These are phyloP conservation scores for Hedya salicella DNA, from an alignment of 2,888 invertebrate species.

Conservation along the genomic window DNA sequence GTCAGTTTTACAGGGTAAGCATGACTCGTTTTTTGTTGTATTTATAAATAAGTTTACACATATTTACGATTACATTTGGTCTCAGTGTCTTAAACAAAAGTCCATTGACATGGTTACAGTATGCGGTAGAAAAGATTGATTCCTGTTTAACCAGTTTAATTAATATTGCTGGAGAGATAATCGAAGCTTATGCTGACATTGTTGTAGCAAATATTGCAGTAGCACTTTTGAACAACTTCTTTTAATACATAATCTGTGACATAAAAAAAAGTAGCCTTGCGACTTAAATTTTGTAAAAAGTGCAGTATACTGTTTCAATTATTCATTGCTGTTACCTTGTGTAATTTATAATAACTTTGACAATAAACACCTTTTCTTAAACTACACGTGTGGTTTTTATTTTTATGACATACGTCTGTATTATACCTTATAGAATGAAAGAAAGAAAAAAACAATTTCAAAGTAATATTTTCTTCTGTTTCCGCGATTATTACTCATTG, in stretches of 20 bases:
- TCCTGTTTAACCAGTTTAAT: too few relatives aligned
- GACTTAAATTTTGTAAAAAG: not conserved
- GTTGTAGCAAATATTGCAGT: not conserved
- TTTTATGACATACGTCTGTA: not conserved
- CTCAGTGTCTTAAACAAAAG: not conserved
- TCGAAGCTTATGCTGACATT: too few relatives aligned
- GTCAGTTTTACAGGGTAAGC: constrained; percentile 2
- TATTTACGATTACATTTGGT: not conserved
- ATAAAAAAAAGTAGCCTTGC: not conserved
- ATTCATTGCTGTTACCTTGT: constrained; percentile 69
- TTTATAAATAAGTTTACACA: not conserved
- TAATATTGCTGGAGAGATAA: too few relatives aligned
- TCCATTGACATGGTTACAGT: not conserved
- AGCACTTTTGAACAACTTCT: not conserved
- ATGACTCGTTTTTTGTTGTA: not conserved
- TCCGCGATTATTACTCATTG: too few relatives aligned
- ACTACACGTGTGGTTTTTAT: constrained; percentile 47
- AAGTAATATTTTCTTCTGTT: too few relatives aligned
- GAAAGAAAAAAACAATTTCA: too few relatives aligned
- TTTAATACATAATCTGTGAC: not conserved
- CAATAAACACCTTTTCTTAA: constrained; percentile 77
- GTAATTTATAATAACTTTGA: constrained; percentile 73
- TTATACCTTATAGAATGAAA: too few relatives aligned
- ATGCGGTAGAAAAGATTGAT: not conserved
- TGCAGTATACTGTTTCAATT: constrained; percentile 46